Evolutionary conservation across 1,140 invertebrate genomes (phyloP).

Genomic region (Centruroides sculpturatus): DNA sequence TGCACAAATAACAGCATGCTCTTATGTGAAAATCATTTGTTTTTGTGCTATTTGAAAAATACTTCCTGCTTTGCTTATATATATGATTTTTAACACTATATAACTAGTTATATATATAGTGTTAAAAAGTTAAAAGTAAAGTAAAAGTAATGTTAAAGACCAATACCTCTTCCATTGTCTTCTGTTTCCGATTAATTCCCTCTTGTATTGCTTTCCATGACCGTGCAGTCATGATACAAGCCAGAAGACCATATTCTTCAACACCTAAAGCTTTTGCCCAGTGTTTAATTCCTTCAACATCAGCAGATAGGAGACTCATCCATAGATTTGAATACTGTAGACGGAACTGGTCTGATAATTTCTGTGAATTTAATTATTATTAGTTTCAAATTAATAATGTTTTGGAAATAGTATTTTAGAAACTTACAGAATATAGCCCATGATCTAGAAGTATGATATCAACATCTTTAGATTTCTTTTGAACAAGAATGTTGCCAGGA

Average conservation of each 20-base stretch:
- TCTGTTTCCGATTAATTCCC: conserved; percentile 59
- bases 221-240: conserved; percentile 88
- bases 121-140: too few species aligned
- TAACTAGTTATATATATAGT: too few species aligned
- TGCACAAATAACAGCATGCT: too few species aligned
- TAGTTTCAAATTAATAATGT: background rate
- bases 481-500: conserved; percentile 89
- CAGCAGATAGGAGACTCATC: conserved; percentile 73
- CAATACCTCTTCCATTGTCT: conserved; percentile 48
- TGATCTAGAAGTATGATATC: conserved; percentile 88
- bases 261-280: conserved; percentile 68
- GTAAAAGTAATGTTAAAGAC: too few species aligned
- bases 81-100: too few species aligned
- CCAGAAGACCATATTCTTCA: conserved; percentile 72
- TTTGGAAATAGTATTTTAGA: background rate
- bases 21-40: too few species aligned
- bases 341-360: conserved; percentile 70
- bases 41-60: too few species aligned
- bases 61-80: too few species aligned
- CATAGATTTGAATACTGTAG: conserved; percentile 87
- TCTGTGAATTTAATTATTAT: conserved; percentile 38
- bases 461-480: conserved; percentile 19
- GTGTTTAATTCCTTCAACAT: conserved; percentile 59
- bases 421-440: conserved; percentile 83
- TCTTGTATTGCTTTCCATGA: conserved; percentile 76